Conservation (phyloP, 2,888 invertebrate species). For the Diabrotica balteata region DNA sequence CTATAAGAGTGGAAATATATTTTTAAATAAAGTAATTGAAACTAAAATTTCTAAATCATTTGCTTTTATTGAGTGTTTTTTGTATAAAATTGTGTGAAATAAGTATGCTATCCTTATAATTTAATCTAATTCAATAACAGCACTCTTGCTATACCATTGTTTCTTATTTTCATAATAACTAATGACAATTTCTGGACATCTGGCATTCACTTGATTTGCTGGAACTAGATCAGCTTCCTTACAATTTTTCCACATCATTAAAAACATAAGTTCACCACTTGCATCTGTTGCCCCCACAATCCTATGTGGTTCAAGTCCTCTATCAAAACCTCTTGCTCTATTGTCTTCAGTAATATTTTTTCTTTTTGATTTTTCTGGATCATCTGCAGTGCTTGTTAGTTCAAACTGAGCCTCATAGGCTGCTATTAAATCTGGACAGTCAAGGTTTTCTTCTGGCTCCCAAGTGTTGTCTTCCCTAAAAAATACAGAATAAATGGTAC, state of each 20-base stretch:
- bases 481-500: background rate
- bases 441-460: conserved; percentile 84
- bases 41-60: no score
- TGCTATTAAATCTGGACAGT: conserved; percentile 75
- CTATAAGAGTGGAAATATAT: no score
- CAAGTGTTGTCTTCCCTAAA: conserved; percentile 73
- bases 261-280: conserved; percentile 86
- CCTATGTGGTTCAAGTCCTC: conserved; percentile 81
- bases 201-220: conserved; percentile 67
- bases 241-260: conserved; percentile 85
- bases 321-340: conserved; percentile 75
- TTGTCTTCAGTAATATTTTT: conserved; percentile 59
- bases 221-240: conserved; percentile 71
- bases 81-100: no score
- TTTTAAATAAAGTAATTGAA: no score
- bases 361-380: conserved; percentile 50
- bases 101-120: conserved; percentile 1
- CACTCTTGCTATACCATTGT: conserved; percentile 51
- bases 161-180: conserved; percentile 68
- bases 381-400: conserved; percentile 42
- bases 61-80: no score
- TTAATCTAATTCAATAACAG: conserved; percentile 54
- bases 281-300: conserved; percentile 91
- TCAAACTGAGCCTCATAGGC: conserved; percentile 53
- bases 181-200: conserved; percentile 70